Base-by-base conservation (phyloP, 2,797 vertebrate species). In the Anguilla pacifica region DNA sequence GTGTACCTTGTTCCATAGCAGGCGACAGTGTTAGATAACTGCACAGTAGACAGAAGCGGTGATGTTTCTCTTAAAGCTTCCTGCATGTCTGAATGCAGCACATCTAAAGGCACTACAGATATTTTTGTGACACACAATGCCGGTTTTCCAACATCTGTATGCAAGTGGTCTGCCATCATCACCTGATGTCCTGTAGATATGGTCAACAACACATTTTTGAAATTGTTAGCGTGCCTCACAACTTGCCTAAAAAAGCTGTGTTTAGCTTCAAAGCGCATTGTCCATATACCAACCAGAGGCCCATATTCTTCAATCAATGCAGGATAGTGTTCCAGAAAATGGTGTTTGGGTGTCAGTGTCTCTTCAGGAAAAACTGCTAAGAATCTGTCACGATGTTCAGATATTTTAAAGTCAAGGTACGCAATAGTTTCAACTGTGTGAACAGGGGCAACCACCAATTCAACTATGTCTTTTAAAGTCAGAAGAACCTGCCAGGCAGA, bases 81-180 rank as follows among this genome's bases (percentile, higher is more conserved):
- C 87, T 92, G 86, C 87, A 92, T 87, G 55, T 90, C 88, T 70
- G 67, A 13, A 91, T 92, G 81, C n/a, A 92, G 86, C 39, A 92
- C 79, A 85, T 89, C 39, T 17, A 92, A 49, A 86, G 88, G 84
- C 43, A 92, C 31, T 4, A 13, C 85, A 39, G 87, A 90, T 85
- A 91, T 77, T 90, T 90, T 91, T 77, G 77, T 53, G 9, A 90
- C 86, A 89, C 85, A 67, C 82, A 90, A 59, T n/a, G 87, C 0
- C 4, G 31, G 86, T 59, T 87, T 91, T 72, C 74, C 86, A 22
- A 49, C 55, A 84, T 90, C 74, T 88, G 86, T 83, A 67, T 90
- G 85, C 67, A 89, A 1, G 35, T 89, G 77, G 31, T 49, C 89
- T 87, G 83, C 79, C 85, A 90, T 90, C 85, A 91, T 91, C 84